Conservation (phyloP, 35 echinoderm and acorn worm genomes). For the Stichopus chloronotus region DNA sequence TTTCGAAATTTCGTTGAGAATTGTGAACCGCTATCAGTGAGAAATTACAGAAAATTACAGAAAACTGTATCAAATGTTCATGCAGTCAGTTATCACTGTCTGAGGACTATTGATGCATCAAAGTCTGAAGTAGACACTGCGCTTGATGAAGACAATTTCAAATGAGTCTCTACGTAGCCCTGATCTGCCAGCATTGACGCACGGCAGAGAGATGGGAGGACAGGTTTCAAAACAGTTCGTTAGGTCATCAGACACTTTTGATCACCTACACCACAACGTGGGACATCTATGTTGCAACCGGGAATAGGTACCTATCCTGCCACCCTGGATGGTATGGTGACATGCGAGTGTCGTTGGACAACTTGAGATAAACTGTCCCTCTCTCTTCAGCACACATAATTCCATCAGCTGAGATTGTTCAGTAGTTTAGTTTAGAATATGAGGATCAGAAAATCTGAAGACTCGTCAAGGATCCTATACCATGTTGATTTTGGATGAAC, state of each 20-base stretch:
- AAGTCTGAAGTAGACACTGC: too few species aligned
- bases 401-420: conserved; percentile 46
- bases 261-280: not conserved
- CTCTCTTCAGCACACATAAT: not conserved
- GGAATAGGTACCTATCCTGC: conserved; percentile 36
- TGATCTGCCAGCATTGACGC: conserved; percentile 8
- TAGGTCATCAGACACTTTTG: not conserved
- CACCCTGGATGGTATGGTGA: conserved; percentile 64
- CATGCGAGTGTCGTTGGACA: conserved; percentile 65
- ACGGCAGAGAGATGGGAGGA: conserved; percentile 68
- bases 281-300: not conserved
- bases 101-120: too few species aligned
- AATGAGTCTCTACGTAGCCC: conserved; percentile 28
- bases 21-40: too few species aligned
- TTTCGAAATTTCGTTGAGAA: too few species aligned
- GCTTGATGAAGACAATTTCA: conserved; percentile 22
- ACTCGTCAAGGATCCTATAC: too few species aligned
- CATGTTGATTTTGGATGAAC: too few species aligned
- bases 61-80: too few species aligned
- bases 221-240: conserved; percentile 51
- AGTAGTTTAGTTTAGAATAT: too few species aligned
- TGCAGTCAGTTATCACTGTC: too few species aligned
- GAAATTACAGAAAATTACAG: too few species aligned
- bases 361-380: conserved; percentile 66
- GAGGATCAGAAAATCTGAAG: too few species aligned